Evolutionary conservation across 2,113 vertebrate genomes (phyloP), one percentile per base, ranked within the genome.

Genomic region (Sylvia atricapilla): DNA sequence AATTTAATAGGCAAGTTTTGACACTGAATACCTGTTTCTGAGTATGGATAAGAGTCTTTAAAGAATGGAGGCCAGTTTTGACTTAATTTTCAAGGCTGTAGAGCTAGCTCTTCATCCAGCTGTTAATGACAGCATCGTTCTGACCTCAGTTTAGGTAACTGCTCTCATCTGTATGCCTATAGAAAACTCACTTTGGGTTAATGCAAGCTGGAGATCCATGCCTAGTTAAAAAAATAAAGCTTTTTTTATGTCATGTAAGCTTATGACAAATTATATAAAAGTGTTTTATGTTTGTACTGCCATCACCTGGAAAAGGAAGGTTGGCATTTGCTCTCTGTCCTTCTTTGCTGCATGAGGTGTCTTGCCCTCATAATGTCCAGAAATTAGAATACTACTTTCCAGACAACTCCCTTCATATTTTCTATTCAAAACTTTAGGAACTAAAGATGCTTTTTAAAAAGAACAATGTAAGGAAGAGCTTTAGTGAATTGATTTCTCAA

Each of bases 401-500:
- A 73, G 59, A 86, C 5, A 68, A 30, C 27, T 79, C 55, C n/a
- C 58, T 94, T 82, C 78, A 63, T 70, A 59, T 79, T 58, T 87
- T 17, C 43, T 55, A 12, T n/a, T 68, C 30, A 76, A 93, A 95
- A 96, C 59, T 68, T 52, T 5, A 31, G 52, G 33, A 76, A 64
- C 47, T 52, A 76, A 88, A 76, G 39, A 56, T 63, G 7, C 11
- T 56, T 74, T 69, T 53, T n/a, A 52, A 64, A 59, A 78, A 64
- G 21, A 69, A 41, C 24, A n/a, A 20, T 14, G 27, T 33, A 59
- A 76, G 58, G 66, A 73, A 33, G 33, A 85, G 46, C 25, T 17
- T 50, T 23, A 94, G 84, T 33, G 11, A 91, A 85, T 92, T 80
- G 73, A 94, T 94, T 91, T 93, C 85, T 72, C 53, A 37, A 18